These are phyloP conservation scores for Magallana angulata DNA, from an alignment of 1,140 invertebrate genomes.

Conservation along the genomic window DNA sequence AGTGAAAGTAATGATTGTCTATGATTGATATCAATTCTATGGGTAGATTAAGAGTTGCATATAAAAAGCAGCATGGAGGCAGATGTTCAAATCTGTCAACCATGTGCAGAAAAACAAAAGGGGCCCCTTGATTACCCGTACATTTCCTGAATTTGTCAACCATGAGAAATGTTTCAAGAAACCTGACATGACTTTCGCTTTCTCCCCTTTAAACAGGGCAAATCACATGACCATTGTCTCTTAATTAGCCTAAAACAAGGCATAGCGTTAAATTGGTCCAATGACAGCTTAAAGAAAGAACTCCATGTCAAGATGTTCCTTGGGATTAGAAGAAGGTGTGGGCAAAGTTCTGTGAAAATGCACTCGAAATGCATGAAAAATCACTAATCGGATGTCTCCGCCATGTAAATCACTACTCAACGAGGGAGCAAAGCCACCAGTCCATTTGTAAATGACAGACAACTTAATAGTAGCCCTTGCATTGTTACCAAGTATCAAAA, in stretches of 20 bases:
- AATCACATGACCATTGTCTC: not conserved
- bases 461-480: conserved; percentile 16
- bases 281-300: not conserved
- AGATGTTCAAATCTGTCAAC: conserved; percentile 15
- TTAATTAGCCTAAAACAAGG: not conserved
- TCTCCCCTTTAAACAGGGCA: not conserved
- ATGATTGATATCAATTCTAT: not conserved
- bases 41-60: not conserved
- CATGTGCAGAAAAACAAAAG: conserved; percentile 7
- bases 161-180: conserved; percentile 1
- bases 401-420: conserved; percentile 18
- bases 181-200: not conserved
- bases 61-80: not conserved
- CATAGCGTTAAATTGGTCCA: not conserved
- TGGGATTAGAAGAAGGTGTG: conserved; percentile 13
- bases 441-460: not conserved
- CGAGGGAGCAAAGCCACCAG: not conserved
- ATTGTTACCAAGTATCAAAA: not conserved
- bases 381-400: conserved; percentile 13
- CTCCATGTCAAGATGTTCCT: conserved; percentile 13
- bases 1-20: not conserved
- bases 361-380: conserved; percentile 19
- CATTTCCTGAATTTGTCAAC: not conserved
- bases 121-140: not conserved
- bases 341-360: not conserved